A percentile compares a stretch with the other conserved stretches of the same genome.
phyloP scores from a whole-genome alignment of 2,797 vertebrate genomes.

The Sebastes nivosus region DNA sequence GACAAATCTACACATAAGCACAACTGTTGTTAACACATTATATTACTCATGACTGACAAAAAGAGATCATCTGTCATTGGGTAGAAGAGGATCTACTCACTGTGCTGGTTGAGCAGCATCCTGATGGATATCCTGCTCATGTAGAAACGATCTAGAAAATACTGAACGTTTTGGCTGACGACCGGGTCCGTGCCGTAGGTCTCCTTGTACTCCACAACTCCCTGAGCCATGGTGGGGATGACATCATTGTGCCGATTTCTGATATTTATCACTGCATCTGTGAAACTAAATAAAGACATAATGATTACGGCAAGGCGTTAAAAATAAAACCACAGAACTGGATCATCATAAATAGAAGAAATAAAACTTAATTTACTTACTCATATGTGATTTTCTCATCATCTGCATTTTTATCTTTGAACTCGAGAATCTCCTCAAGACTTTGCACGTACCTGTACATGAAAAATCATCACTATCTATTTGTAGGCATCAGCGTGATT shows the following conservation, averaged over 20 bases:
- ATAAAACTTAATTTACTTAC: conserved; percentile 77
- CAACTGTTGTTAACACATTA: background rate
- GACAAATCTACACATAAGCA: background rate
- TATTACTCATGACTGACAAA: background rate
- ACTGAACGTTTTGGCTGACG: conserved; percentile 97
- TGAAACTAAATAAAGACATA: conserved; percentile 84
- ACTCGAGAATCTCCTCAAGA: conserved; percentile 94
- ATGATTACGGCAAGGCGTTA: fast-evolving
- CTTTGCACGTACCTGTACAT: conserved; percentile 93
- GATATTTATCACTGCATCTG: conserved; percentile 94
- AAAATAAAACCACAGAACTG: background rate
- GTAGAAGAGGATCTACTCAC: conserved; percentile 78
- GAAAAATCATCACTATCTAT: background rate
- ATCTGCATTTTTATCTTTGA: conserved; percentile 90
- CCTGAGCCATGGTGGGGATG: conserved; percentile 98
- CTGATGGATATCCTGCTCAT: conserved; percentile 99
- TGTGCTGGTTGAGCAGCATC: conserved; percentile 99
- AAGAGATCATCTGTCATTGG: background rate
- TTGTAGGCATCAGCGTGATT: background rate
- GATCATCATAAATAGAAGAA: background rate
- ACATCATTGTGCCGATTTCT: conserved; percentile 97
- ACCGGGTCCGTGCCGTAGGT: conserved; percentile 92
- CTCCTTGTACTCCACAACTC: conserved; percentile 96
- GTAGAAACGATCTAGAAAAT: conserved; percentile 98
- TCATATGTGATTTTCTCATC: conserved; percentile 86